Conservation (phyloP, 2,113 vertebrate genomes). For the Aspidoscelis tigris region DNA sequence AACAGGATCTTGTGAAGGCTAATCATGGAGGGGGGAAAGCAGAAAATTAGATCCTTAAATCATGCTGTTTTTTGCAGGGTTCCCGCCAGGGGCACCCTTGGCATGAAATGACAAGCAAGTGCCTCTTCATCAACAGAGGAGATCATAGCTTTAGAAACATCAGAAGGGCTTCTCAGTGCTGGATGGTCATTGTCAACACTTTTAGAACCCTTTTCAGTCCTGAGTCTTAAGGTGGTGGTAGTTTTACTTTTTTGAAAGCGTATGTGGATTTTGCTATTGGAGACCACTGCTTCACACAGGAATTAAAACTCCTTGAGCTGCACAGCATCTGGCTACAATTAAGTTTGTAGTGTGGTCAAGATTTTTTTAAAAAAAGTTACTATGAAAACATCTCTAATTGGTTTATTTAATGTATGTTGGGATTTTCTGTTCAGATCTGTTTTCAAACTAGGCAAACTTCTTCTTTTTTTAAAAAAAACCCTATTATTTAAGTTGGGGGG, state of each 20-base stretch:
- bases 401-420: conserved; percentile 50
- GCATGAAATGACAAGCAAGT: conserved; percentile 13
- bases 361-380: conserved; percentile 28
- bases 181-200: conserved; percentile 63
- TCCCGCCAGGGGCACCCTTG: conserved; percentile 2
- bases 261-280: conserved; percentile 25
- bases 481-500: neutral
- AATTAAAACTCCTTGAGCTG: conserved; percentile 58
- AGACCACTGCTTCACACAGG: conserved; percentile 52
- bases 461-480: neutral
- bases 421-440: conserved; percentile 31
- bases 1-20: neutral
- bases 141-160: conserved; percentile 46
- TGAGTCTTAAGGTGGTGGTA: conserved; percentile 31
- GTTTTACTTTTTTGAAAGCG: neutral
- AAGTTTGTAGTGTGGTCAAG: conserved; percentile 61
- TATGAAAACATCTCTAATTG: conserved; percentile 46
- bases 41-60: neutral
- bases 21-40: neutral
- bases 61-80: neutral
- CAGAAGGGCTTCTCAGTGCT: conserved; percentile 54
- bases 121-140: conserved; percentile 42
- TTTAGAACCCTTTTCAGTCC: conserved; percentile 54
- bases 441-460: conserved; percentile 10
- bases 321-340: conserved; percentile 74